Evolutionary conservation across 2,888 invertebrate genomes (phyloP), one percentile per base, ranked within the genome.

Genomic region (Tenodera sinensis): DNA sequence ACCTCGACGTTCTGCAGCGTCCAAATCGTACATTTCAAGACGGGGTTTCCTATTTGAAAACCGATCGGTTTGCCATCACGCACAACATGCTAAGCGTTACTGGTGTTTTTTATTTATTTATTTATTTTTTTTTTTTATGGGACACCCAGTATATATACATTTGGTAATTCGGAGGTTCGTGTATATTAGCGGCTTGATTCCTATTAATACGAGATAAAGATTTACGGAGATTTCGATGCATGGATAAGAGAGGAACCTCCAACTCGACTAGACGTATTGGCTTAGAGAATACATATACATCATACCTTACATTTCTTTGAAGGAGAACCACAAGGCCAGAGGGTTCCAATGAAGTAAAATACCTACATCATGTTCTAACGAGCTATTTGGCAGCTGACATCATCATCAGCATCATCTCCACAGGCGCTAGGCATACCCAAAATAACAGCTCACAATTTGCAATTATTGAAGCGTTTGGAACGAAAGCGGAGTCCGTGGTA

Each of bases 391-490:
- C 86, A 86, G 86, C 71, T 86, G 86, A 71, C 86, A 86, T 71
- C 71, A 30, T 71, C 54, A 71, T 71, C 54, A 34, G 4, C 30
- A 84, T 27, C 15, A n/a, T 27, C 42, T 12, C 47, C 85, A 54
- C 28, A 54, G 85, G 85, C 42, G 85, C 47, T 85, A 25, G 85
- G 54, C 8, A 71, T 71, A 6, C 54, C 20, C 54, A 71, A 71
- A 71, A 71, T 71, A 47, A 47, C 54, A 85, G n/a, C 85, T n/a
- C 71, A 86, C 86, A 86, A 86, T 86, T 86, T 86, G 86, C 86
- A 28, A 81, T 71, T 86, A 86, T 86, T 86, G 25, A 86, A 86
- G 71, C 47, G 54, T 47, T 47, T 85, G 47, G 47, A 85, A 85
- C 85, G 27, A 47, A 85, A 47, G 42, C 28, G 27, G 54, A 71